Percentiles rank a stretch among this genome's conserved stretches.
Evolutionary conservation across 2,888 invertebrate genomes (phyloP).

Genomic region (Ferrisia virgata): DNA sequence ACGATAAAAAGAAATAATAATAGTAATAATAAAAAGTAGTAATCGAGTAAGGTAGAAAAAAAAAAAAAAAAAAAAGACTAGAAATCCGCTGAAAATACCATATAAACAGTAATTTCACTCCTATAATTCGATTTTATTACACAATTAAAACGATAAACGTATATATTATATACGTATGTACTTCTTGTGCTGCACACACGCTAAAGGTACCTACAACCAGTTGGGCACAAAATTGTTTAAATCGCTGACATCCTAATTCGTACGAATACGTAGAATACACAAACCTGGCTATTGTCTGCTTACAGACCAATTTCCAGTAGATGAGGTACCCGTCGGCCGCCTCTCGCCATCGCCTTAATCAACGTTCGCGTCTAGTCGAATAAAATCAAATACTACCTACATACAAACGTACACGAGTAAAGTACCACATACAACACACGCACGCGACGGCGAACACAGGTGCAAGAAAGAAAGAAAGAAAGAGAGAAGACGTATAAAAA

Average conservation of each 20-base stretch:
- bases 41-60: background rate
- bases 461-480: background rate
- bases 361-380: background rate
- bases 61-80: background rate
- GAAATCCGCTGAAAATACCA: background rate
- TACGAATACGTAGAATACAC: background rate
- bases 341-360: no score
- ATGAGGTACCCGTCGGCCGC: background rate
- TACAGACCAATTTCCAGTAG: slow-evolving; percentile 38
- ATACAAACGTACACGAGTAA: no score
- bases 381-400: background rate
- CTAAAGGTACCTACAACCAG: background rate
- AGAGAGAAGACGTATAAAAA: background rate
- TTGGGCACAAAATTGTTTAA: background rate
- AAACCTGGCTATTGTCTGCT: slow-evolving; percentile 32
- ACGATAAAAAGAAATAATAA: no score
- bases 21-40: background rate
- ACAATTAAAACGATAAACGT: background rate
- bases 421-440: no score
- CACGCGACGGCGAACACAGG: background rate
- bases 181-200: background rate
- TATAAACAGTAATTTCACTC: background rate
- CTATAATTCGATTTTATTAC: slow-evolving; percentile 2
- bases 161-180: background rate
- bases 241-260: background rate